Percentiles rank a stretch among this genome's conserved stretches.
phyloP scores from a whole-genome alignment of 2,797 vertebrate species.

The Catamblyrhynchus diadema region DNA sequence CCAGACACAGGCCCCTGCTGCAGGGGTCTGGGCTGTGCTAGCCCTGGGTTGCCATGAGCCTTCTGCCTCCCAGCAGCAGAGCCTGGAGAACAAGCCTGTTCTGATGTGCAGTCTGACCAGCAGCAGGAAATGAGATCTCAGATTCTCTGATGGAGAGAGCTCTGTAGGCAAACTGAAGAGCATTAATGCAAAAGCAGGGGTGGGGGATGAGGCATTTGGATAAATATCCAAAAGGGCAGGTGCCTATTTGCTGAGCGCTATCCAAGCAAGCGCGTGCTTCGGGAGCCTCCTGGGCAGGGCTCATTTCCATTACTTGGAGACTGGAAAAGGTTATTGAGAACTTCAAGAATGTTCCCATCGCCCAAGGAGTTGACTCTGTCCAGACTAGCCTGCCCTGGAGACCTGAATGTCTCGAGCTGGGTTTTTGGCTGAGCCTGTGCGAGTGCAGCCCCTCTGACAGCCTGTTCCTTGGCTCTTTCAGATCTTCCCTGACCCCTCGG shows the following conservation, averaged over 20 bases:
- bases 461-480: constrained; percentile 55
- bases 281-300: background rate
- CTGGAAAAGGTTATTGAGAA: background rate
- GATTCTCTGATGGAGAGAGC: background rate
- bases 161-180: background rate
- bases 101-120: background rate
- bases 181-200: background rate
- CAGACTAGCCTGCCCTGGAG: background rate
- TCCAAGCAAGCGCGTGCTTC: background rate
- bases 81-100: background rate
- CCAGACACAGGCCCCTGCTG: background rate
- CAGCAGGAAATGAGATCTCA: constrained; percentile 42
- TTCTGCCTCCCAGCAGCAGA: background rate
- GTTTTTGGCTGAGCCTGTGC: background rate
- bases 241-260: background rate
- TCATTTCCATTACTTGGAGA: background rate
- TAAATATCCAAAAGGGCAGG: background rate
- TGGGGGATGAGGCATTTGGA: background rate
- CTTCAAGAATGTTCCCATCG: background rate
- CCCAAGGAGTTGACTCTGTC: background rate
- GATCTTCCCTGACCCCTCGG: constrained; percentile 97
- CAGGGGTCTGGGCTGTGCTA: background rate
- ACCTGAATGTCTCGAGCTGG: background rate
- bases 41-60: background rate
- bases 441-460: background rate